phyloP scores from a whole-genome alignment of 2,797 vertebrate genomes.

The Squalus acanthias region DNA sequence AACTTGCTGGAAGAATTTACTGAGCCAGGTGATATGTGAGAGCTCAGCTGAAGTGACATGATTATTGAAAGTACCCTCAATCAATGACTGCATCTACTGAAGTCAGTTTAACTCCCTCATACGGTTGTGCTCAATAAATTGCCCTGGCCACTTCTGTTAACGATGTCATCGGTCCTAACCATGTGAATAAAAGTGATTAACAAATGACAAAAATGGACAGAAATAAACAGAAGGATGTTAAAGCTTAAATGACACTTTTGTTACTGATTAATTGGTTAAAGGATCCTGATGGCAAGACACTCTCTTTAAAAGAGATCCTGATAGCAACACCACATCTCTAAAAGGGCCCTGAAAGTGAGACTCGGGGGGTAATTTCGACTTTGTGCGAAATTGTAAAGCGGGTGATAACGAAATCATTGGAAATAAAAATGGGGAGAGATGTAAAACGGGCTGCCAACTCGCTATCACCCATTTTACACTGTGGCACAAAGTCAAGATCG shows the following conservation, averaged over 20 bases:
- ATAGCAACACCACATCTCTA: not conserved
- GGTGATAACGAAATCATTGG: not conserved
- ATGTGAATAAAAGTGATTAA: not conserved
- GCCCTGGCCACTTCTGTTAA: not conserved
- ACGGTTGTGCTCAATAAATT: not conserved
- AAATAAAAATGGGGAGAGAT: not conserved
- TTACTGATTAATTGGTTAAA: not conserved
- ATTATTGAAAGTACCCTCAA: not conserved
- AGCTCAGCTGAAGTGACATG: not conserved
- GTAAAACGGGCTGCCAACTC: not conserved
- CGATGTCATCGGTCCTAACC: not conserved
- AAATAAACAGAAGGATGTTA: not conserved
- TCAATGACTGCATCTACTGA: not conserved
- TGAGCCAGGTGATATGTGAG: constrained; percentile 9
- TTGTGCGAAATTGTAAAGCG: not conserved
- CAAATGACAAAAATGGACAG: not conserved
- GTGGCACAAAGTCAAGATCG: not conserved
- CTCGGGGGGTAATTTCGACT: not conserved
- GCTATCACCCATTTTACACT: not conserved
- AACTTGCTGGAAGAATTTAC: not conserved
- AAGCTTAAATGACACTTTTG: not conserved
- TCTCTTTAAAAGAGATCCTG: not conserved
- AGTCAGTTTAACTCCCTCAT: not conserved
- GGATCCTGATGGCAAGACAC: not conserved
- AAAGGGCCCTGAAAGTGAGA: not conserved